Base-by-base conservation (phyloP, 2,888 invertebrate species). In the Lasioglossum oenotherae region DNA sequence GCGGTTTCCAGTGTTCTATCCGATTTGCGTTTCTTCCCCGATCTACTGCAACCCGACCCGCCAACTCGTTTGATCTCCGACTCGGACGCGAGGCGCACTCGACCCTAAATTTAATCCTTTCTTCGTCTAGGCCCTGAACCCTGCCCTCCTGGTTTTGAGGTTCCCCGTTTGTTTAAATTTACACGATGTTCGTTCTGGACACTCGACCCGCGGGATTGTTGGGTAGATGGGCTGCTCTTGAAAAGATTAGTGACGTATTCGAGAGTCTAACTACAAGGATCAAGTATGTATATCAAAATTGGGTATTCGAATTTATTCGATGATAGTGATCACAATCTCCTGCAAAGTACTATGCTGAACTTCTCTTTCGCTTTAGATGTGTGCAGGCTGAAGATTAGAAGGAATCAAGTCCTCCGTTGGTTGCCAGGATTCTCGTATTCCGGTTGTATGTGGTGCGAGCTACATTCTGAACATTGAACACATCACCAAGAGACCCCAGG, bases 41-140 rank as follows among this genome's bases (percentile, higher is more conserved):
- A 57, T 75, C 57, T 19, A 19, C 57, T 27, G 10, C n/a, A 14
- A 38, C 23, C 27, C 72, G 74, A 74, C 74, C 23, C 12, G 64
- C 64, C 14, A 14, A 60, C 67, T 69, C 41, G 38, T 75, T 75
- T 75, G 74, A 75, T 75, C 74, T 27, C 74, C 41, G 74, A 71
- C 41, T 71, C 38, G 38, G 67, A 19, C 23, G 67, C 35, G 67
- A 38, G 19, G 19, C 38, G 41, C n/a, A 53, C 46, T 69, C 49
- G 19, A 69, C 27, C 69, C 38, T 38, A 27, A 60, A 57, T 75
- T 75, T 75, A 75, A 75, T 78, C 69, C 38, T 27, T 16, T 2
- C 4, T 23, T 14, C 23, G 69, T 23, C 6, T 14, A 38, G 35
- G n/a, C 41, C 35, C 12, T 31, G 4, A 23, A 23, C 1, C 38